Conservation (phyloP, 2,113 vertebrate species). For the Siphamia tubifer region DNA sequence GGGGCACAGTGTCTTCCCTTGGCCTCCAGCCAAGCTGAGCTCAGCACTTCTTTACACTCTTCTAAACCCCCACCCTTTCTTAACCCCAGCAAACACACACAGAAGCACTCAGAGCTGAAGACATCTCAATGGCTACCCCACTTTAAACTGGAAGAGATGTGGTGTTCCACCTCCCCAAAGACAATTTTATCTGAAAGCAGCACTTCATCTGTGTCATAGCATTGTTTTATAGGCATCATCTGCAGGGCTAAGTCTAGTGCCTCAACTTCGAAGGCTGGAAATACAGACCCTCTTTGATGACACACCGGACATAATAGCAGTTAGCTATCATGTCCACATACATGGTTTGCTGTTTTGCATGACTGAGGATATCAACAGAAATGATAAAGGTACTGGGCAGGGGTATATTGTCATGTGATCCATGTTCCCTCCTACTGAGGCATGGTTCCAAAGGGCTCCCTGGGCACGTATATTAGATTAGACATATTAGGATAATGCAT, state of each 20-base stretch:
- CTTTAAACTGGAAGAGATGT: constrained; percentile 34
- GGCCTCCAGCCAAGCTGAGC: constrained; percentile 75
- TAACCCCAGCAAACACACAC: constrained; percentile 19
- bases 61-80: neutral
- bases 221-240: constrained; percentile 21
- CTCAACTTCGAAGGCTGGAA: neutral
- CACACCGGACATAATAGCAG: too few species aligned
- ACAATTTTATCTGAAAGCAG: constrained; percentile 29
- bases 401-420: constrained; percentile 20
- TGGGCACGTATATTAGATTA: constrained; percentile 49
- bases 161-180: constrained; percentile 28
- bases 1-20: constrained; percentile 57
- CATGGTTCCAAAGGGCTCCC: constrained; percentile 28
- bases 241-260: neutral
- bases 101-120: constrained; percentile 28
- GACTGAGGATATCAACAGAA: neutral
- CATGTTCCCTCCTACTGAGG: constrained; percentile 41
- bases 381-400: neutral
- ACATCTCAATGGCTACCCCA: constrained; percentile 1
- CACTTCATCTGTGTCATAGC: constrained; percentile 32
- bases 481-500: constrained; percentile 39
- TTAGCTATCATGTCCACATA: neutral
- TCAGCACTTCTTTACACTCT: constrained; percentile 71
- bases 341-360: constrained; percentile 6
- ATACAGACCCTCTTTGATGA: too few species aligned